Conservation (phyloP, 2,113 vertebrate genomes). For the cat (Felis catus) region F.catus_Fca126_mat1.0 CM031415.1:122782001-122782500, state of each 20-base stretch:
- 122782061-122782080: too few species aligned
- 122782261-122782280: not conserved
- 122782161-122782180: not conserved
- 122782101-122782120: not conserved
- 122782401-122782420: not conserved
- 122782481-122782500: constrained; percentile 32
- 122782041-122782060: too few species aligned
- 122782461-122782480: constrained; percentile 17
- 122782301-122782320: not conserved
- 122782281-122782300: not conserved
- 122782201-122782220: not conserved
- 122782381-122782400: not conserved
- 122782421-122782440: constrained; percentile 18
- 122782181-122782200: not conserved
- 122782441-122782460: constrained; percentile 39
- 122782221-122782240: not conserved
- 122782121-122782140: not conserved
- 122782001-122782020: too few species aligned
- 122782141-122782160: not conserved
- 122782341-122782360: not conserved
- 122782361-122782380: not conserved
- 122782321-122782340: not conserved
- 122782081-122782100: not conserved
- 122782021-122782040: too few species aligned
- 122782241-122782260: not conserved